Evolutionary conservation across 92 coral and sea anemone genomes (phyloP).

Genomic region (Virgularia gustaviana): DNA sequence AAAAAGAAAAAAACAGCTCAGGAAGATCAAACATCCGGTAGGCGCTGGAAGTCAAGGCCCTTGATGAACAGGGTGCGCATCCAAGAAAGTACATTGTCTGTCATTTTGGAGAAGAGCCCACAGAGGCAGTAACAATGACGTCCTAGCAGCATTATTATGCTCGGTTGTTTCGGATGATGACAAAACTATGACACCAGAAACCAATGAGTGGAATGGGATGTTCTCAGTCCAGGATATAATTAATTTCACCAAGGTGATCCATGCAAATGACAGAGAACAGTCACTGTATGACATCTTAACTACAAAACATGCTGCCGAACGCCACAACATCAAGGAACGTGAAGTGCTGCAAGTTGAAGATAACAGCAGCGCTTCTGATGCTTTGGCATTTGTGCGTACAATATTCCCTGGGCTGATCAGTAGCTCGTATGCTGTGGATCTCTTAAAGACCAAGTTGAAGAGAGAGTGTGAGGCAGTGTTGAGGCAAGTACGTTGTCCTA

Average conservation of each 20-base stretch:
- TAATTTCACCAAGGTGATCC: slow-evolving; percentile 29
- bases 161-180: slow-evolving; percentile 29
- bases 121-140: slow-evolving; percentile 39
- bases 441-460: slow-evolving; percentile 5
- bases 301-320: slow-evolving; percentile 33
- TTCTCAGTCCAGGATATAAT: slow-evolving; percentile 45
- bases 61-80: slow-evolving; percentile 33
- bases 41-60: slow-evolving; percentile 47
- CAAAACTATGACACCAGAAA: slow-evolving; percentile 23
- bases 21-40: slow-evolving; percentile 12
- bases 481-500: slow-evolving; percentile 20
- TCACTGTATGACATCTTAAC: slow-evolving; percentile 38
- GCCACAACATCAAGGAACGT: neutral
- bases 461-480: slow-evolving; percentile 17
- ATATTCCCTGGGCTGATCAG: slow-evolving; percentile 13
- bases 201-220: slow-evolving; percentile 30
- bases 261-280: slow-evolving; percentile 10
- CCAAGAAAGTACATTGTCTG: slow-evolving; percentile 27
- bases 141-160: slow-evolving; percentile 38
- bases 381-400: slow-evolving; percentile 9
- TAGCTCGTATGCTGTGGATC: slow-evolving; percentile 17
- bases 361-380: no score
- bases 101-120: slow-evolving; percentile 32
- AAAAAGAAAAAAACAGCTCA: no score
- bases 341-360: no score